Percentiles rank a stretch among this genome's conserved stretches.
Evolutionary conservation across 2,113 vertebrate genomes (phyloP).

Genomic region (Galeopterus variegatus): DNA sequence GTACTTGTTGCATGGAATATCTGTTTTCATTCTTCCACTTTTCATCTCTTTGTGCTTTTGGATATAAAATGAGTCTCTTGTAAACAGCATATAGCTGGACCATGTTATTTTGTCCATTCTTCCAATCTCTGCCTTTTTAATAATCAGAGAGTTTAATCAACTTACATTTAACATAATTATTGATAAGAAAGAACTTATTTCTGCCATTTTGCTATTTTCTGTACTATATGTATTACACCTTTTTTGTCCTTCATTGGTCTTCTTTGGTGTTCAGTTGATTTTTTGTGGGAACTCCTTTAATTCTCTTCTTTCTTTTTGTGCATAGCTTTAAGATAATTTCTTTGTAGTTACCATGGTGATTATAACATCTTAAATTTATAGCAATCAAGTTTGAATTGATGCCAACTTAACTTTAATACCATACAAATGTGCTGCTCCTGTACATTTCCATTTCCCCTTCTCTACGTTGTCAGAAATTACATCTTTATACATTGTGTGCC

Average conservation of each 20-base stretch:
- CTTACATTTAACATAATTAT: not conserved
- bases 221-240: not conserved
- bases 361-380: not conserved
- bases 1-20: no score
- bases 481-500: not conserved
- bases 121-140: no score
- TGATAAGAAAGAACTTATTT: not conserved
- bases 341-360: not conserved
- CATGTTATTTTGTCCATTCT: no score
- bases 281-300: not conserved
- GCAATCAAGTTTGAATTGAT: not conserved
- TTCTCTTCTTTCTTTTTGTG: not conserved
- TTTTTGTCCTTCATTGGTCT: not conserved
- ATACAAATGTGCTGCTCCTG: not conserved
- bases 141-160: no score
- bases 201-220: not conserved
- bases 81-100: no score
- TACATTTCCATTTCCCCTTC: not conserved
- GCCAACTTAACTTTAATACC: not conserved
- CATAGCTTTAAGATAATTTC: not conserved
- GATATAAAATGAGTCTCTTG: no score
- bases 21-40: no score
- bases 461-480: not conserved
- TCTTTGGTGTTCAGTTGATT: not conserved
- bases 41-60: no score